Evolutionary conservation across 1,140 invertebrate genomes (phyloP).

Genomic region (Manduca sexta): DNA sequence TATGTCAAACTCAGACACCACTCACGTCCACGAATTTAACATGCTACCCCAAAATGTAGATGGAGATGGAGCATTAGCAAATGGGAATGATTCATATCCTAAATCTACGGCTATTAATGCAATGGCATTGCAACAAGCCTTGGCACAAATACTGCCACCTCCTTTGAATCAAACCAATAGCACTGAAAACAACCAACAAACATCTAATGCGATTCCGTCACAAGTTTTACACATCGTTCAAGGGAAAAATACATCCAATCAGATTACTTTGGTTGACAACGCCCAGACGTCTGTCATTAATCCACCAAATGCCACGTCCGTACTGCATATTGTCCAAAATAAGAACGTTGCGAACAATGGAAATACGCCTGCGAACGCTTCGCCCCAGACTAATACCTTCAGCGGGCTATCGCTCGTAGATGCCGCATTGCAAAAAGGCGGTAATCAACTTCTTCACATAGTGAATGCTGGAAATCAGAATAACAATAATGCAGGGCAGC

Average conservation of each 20-base stretch:
- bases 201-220: constrained; percentile 34
- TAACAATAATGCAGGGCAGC: constrained; percentile 45
- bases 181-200: constrained; percentile 40
- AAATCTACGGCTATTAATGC: constrained; percentile 54
- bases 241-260: constrained; percentile 59
- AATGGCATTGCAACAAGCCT: constrained; percentile 65
- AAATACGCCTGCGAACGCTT: constrained; percentile 22
- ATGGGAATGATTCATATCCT: constrained; percentile 36
- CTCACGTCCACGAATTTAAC: constrained; percentile 47
- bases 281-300: constrained; percentile 59
- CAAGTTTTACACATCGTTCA: constrained; percentile 72
- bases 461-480: constrained; percentile 64
- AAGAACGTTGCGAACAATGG: constrained; percentile 37
- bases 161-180: constrained; percentile 57
- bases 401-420: constrained; percentile 64
- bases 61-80: constrained; percentile 25
- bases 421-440: constrained; percentile 53
- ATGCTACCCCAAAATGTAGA: constrained; percentile 51
- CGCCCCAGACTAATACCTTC: constrained; percentile 45
- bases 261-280: constrained; percentile 62
- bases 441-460: constrained; percentile 68
- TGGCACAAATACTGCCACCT: constrained; percentile 66
- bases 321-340: constrained; percentile 69
- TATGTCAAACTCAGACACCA: constrained; percentile 31
- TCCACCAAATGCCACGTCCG: constrained; percentile 48